Percentiles rank a stretch among this genome's conserved stretches.
phyloP scores from a whole-genome alignment of 1,140 invertebrate genomes.

The Drosophila watanabei region DNA sequence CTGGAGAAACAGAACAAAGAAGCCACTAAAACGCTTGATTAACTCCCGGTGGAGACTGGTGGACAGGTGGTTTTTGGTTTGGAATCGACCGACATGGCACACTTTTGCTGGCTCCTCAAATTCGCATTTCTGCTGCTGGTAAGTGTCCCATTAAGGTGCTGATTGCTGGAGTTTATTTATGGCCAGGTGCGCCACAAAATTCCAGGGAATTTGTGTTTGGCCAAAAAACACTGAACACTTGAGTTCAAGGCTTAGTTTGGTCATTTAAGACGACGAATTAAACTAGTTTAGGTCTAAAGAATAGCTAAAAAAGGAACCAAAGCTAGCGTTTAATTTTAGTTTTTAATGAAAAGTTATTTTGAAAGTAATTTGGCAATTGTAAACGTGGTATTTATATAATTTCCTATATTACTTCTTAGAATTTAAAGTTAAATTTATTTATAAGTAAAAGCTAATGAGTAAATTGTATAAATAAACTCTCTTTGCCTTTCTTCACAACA shows the following conservation, averaged over 20 bases:
- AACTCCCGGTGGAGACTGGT: constrained; percentile 34
- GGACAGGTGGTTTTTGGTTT: constrained; percentile 37
- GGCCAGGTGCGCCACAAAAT: constrained; percentile 29
- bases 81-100: constrained; percentile 69
- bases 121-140: constrained; percentile 75
- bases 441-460: no score
- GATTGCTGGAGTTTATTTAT: constrained; percentile 22
- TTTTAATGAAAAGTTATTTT: constrained; percentile 1
- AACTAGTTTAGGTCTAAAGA: constrained; percentile 19
- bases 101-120: constrained; percentile 81
- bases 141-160: constrained; percentile 52
- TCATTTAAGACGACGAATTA: constrained; percentile 4
- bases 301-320: not conserved
- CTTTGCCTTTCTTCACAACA: constrained; percentile 2
- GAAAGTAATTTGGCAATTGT: not conserved
- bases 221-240: not conserved
- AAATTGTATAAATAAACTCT: not conserved
- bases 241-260: constrained; percentile 42
- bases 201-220: constrained; percentile 31
- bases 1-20: constrained; percentile 39
- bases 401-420: not conserved
- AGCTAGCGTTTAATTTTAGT: not conserved
- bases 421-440: not conserved
- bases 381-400: not conserved
- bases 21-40: constrained; percentile 54